Conservation (phyloP, 2,113 vertebrate species). For the Ctenodactylus gundi region DNA sequence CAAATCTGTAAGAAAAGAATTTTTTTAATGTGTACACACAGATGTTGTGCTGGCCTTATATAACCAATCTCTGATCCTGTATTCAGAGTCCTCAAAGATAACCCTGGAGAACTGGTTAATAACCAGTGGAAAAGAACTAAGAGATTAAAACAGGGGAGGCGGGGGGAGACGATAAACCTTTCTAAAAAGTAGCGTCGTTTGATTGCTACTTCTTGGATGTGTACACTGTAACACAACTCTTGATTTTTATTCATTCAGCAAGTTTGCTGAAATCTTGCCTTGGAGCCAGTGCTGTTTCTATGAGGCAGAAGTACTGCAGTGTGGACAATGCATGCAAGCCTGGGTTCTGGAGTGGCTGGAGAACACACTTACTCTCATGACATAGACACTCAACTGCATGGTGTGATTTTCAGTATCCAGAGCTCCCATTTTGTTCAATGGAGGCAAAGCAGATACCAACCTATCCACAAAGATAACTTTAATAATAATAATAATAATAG, state of each 20-base stretch:
- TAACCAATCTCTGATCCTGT: not conserved
- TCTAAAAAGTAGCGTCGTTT: not conserved
- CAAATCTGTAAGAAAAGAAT: not conserved
- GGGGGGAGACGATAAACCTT: not conserved
- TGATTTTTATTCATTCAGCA: not conserved
- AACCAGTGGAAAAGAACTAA: not conserved
- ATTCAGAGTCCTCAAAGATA: not conserved
- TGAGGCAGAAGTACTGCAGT: not conserved
- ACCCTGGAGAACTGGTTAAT: not conserved
- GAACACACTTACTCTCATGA: not conserved
- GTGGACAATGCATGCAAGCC: not conserved
- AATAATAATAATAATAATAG: not conserved
- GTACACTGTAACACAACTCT: not conserved
- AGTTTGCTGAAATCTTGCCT: not conserved
- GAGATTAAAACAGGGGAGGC: not conserved
- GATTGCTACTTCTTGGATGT: not conserved
- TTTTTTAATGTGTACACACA: too few relatives aligned
- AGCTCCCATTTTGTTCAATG: not conserved
- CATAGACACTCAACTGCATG: rapidly evolving
- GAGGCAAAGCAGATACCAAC: not conserved
- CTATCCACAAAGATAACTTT: not conserved
- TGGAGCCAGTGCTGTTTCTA: not conserved
- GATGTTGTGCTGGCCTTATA: not conserved
- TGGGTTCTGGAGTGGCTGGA: not conserved
- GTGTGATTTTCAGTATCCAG: not conserved